These are phyloP conservation scores for Prunella strophiata DNA, from an alignment of 2,797 vertebrate genomes.

Conservation along the genomic window DNA sequence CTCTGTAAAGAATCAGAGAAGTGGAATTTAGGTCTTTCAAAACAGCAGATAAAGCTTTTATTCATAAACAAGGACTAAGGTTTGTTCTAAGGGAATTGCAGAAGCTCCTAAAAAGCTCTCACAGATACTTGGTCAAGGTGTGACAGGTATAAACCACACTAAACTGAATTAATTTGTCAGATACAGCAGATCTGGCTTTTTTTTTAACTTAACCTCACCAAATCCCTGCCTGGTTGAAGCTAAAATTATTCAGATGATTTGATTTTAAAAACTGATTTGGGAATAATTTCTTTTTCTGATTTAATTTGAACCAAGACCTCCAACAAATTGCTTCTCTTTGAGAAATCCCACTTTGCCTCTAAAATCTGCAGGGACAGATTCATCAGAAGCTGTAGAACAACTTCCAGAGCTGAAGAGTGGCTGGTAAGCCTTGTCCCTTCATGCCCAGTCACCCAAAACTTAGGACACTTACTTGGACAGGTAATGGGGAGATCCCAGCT, in stretches of 20 bases:
- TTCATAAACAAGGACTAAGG: neutral
- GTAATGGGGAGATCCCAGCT: neutral
- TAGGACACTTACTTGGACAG: neutral
- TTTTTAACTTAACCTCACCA: neutral
- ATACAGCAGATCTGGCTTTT: neutral
- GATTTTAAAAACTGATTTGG: neutral
- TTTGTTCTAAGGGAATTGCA: neutral
- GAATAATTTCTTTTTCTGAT: neutral
- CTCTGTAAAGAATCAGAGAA: neutral
- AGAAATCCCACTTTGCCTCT: neutral
- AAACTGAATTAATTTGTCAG: neutral
- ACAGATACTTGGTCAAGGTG: neutral
- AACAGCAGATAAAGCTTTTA: neutral
- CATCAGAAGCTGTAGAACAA: neutral
- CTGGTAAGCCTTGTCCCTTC: neutral
- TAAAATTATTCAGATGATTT: neutral
- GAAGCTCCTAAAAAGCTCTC: neutral
- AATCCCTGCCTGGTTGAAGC: neutral
- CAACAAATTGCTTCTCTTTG: neutral
- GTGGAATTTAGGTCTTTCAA: neutral
- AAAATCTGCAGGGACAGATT: rapidly evolving
- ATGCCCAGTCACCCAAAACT: neutral
- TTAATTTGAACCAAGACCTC: neutral
- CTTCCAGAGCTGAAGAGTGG: neutral
- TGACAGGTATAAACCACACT: neutral